Conservation (phyloP, 2,113 vertebrate species). For the Gymnocephalus cernua region DNA sequence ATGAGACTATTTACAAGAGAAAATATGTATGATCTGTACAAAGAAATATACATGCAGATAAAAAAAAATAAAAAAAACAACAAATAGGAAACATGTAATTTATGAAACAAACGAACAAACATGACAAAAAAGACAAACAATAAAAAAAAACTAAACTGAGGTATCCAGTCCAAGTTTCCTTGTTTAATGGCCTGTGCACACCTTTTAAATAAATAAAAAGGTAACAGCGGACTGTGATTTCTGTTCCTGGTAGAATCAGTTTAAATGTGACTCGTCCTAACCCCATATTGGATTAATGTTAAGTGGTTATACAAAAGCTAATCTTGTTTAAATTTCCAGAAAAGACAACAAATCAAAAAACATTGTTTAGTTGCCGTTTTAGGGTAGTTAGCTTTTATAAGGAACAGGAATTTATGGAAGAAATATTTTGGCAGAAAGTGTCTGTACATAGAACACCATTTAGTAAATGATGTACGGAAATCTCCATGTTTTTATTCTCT, state of each 20-base stretch:
- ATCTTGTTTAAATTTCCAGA: neutral
- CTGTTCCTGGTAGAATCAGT: conserved; percentile 4
- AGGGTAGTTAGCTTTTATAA: neutral
- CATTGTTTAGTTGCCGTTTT: neutral
- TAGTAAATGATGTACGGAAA: conserved; percentile 42
- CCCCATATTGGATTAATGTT: neutral
- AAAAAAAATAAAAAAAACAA: conserved; percentile 83
- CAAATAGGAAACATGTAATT: conserved; percentile 78
- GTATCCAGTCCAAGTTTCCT: conserved; percentile 67
- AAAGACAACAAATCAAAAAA: neutral
- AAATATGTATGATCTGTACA: conserved; percentile 92
- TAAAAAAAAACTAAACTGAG: conserved; percentile 53
- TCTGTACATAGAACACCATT: conserved; percentile 57
- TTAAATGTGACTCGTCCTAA: neutral
- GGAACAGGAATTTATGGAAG: conserved; percentile 4
- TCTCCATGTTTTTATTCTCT: conserved; percentile 23
- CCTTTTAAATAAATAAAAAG: conserved; percentile 67
- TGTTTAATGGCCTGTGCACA: conserved; percentile 61
- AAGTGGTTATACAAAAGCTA: neutral
- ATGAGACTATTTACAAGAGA: conserved; percentile 92
- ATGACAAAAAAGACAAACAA: conserved; percentile 56
- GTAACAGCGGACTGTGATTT: conserved; percentile 26
- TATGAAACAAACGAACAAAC: conserved; percentile 64
- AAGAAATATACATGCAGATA: conserved; percentile 97
- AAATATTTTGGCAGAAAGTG: conserved; percentile 67